Evolutionary conservation across 2,113 vertebrate genomes (phyloP), one percentile per base, ranked within the genome.

Genomic region (Rhinopomastus cyanomelas): DNA sequence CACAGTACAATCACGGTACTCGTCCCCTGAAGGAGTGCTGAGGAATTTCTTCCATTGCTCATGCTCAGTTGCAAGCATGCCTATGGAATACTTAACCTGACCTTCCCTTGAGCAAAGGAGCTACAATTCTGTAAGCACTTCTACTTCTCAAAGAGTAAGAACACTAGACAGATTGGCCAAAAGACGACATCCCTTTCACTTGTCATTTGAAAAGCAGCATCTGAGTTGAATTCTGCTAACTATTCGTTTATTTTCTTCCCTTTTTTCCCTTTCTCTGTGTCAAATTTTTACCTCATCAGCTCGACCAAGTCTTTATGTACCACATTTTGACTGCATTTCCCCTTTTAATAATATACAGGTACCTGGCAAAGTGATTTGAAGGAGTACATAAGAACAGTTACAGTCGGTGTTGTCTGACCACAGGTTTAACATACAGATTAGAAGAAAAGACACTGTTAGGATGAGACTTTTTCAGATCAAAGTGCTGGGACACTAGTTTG

Each of bases 41-140:
- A 11, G 16, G 37, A 39, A 77, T 68, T 86, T 66, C 62, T 92
- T 71, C 60, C 67, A 84, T 60, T 53, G 26, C 49, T 77, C 44
- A 90, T 29, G 8, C 30, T 90, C 30, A 32, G 22, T 32, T 85
- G 55, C 71, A 65, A 94, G 57, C 2, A 6, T 34, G 39, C 27
- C 59, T 87, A 68, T 81, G 32, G 57, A 93, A 92, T 37, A 68
- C 11, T 64, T 77, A 71, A 32, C 36, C 39, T 72, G 66, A 87
- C 77, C 87, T 90, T 75, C 69, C 69, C 71, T 46, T 12, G 7
- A 88, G 83, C 60, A 84, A 90, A 75, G 39, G 59, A 60, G 19
- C 39, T 64, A 44, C 34, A 81, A 18, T 7, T 8, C 37, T 83
- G 30, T 36, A 20, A 60, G 25, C 18, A 36, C 20, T 49, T 46